Base-by-base conservation (phyloP, 1,140 invertebrate genomes). In the Drosophila baimaii region DNA sequence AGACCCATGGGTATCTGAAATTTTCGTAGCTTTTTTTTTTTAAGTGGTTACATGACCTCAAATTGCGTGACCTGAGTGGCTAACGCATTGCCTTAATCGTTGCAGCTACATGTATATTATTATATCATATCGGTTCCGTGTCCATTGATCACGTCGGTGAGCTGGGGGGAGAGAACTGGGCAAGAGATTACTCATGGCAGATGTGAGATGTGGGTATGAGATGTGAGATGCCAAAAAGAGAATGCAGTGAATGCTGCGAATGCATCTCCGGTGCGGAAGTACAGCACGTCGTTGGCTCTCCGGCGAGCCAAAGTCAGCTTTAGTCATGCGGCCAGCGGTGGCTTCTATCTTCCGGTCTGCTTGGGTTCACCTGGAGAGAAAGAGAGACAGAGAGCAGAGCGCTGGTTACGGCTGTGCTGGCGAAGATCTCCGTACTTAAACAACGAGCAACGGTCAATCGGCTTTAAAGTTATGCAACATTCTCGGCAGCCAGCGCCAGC, bases 401-500 rank as follows among this genome's bases (percentile, higher is more conserved):
- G n/a, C n/a, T n/a, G n/a, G n/a, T n/a, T 13, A 17, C 27, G 19
- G 10, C 12, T 13, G 1, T 15, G 39, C 10, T 17, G n/a, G n/a
- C 31, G 6, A 44, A 65, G 39, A 44, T 49, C 69, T 57, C 23
- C 46, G 52, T 62, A 66, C 73, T 81, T 75, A 89, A 74, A 78
- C 75, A 66, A 81, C 77, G 47, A 17, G 75, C 66, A 64, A 47
- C 63, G 55, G 17, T 37, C 33, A 62, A 75, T 62, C 68, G 81
- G 81, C 52, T 78, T 72, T 75, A 75, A 54, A 72, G 77, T 91
- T 72, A 79, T 80, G 81, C 86, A 80, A 82, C 69, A 80, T 64
- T 82, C 73, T 74, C 85, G 69, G 54, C 73, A 55, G 51, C 78
- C 41, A 41, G 41, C 37, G 31, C 52, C 31, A 47, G 63, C 82